Conservation (phyloP, 2,113 vertebrate genomes). For the Hoplias malabaricus region DNA sequence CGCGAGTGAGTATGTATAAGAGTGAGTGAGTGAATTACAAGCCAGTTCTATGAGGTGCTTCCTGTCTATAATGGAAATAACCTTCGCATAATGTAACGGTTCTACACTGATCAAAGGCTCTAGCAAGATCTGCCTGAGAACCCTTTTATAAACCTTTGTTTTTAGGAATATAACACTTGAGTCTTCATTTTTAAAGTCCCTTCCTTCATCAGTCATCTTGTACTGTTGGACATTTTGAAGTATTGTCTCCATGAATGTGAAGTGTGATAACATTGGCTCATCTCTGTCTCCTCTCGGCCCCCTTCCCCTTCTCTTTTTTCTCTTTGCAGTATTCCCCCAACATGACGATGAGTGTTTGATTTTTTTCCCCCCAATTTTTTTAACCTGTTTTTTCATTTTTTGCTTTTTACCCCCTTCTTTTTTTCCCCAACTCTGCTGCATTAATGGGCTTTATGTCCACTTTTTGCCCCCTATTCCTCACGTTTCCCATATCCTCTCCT, state of each 20-base stretch:
- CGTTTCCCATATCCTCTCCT: background rate
- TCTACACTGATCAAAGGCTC: too few species aligned
- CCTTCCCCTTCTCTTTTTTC: slow-evolving; percentile 50
- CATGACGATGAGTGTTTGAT: slow-evolving; percentile 94
- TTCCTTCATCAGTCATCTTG: background rate
- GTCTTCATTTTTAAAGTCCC: background rate
- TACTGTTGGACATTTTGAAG: background rate
- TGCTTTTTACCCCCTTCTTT: slow-evolving; percentile 30
- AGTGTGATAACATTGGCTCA: background rate
- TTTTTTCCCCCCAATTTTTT: slow-evolving; percentile 39
- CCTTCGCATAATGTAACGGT: too few species aligned
- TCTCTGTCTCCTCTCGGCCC: slow-evolving; percentile 45
- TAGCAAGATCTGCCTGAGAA: too few species aligned
- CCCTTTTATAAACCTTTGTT: too few species aligned
- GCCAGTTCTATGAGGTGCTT: too few species aligned
- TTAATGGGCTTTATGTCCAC: slow-evolving; percentile 7
- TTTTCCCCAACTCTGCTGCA: slow-evolving; percentile 28
- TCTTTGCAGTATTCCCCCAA: slow-evolving; percentile 89
- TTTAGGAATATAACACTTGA: too few species aligned
- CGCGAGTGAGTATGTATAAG: too few species aligned
- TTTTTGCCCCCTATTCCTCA: background rate
- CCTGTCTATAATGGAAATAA: too few species aligned
- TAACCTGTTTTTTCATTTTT: slow-evolving; percentile 26
- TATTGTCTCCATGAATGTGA: background rate
- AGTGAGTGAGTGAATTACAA: too few species aligned